A percentile compares a stretch with the other conserved stretches of the same genome.
Conservation (phyloP, 2,888 invertebrate genomes). For the Thysanoteuthis rhombus region DNA sequence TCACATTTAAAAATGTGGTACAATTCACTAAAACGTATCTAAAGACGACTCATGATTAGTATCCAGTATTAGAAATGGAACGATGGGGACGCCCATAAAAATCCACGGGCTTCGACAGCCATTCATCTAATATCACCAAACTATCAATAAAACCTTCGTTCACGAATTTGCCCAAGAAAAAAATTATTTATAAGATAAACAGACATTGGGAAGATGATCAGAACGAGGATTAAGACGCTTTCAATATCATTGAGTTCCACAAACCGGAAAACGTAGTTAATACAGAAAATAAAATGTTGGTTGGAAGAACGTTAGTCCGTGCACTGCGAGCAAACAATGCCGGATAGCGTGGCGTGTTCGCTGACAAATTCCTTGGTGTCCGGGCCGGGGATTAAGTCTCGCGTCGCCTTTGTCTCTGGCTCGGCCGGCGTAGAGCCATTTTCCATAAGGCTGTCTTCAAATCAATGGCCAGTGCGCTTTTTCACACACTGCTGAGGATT, state of each 20-base stretch:
- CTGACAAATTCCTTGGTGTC: slow-evolving; percentile 12
- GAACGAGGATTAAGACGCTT: not conserved
- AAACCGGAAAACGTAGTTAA: not conserved
- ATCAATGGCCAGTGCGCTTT: not conserved
- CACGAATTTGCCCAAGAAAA: not conserved
- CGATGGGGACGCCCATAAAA: no score
- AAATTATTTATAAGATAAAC: not conserved
- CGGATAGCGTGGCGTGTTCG: not conserved
- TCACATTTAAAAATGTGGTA: no score
- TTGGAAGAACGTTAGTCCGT: not conserved
- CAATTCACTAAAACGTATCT: no score
- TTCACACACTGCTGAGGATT: not conserved
- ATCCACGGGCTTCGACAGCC: not conserved
- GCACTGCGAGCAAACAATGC: not conserved
- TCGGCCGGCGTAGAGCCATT: not conserved
- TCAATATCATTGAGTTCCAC: not conserved
- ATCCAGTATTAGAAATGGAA: no score
- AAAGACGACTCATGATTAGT: no score
- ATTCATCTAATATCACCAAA: not conserved
- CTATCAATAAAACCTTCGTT: not conserved
- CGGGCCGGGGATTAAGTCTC: not conserved
- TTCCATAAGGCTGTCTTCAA: not conserved
- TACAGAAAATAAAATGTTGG: not conserved
- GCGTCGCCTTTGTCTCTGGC: not conserved
- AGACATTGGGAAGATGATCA: not conserved